A percentile compares a stretch with the other conserved stretches of the same genome.
Evolutionary conservation across 2,888 invertebrate species (phyloP).

Genomic region (Carabus problematicus): DNA sequence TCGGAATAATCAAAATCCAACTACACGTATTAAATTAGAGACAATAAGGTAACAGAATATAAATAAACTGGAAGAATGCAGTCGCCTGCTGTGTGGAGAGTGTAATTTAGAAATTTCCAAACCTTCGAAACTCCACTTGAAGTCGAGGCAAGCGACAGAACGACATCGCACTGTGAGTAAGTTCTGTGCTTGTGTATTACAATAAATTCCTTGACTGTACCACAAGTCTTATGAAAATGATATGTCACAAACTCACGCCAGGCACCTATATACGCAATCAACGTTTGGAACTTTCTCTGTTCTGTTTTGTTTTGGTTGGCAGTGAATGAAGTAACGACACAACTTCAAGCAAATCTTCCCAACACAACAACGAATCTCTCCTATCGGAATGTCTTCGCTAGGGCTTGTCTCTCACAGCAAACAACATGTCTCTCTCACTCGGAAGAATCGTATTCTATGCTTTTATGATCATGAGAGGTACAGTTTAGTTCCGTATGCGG

Average conservation of each 20-base stretch:
- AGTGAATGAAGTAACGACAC: conserved; percentile 15
- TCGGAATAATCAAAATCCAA: too few species aligned
- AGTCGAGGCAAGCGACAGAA: too few species aligned
- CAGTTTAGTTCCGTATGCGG: too few species aligned
- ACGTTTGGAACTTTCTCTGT: conserved; percentile 19
- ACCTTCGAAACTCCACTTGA: too few species aligned
- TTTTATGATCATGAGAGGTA: too few species aligned
- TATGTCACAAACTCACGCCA: conserved; percentile 5
- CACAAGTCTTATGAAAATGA: conserved; percentile 17
- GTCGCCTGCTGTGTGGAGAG: too few species aligned
- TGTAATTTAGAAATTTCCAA: too few species aligned
- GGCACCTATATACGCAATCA: conserved; percentile 11
- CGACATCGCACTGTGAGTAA: not conserved
- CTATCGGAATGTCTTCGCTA: not conserved
- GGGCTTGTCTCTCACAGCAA: not conserved
- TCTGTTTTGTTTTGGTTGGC: not conserved
- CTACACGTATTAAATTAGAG: too few species aligned
- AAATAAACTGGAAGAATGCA: too few species aligned
- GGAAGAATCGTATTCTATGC: too few species aligned
- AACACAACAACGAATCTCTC: not conserved
- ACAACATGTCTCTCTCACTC: too few species aligned
- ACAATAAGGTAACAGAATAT: too few species aligned
- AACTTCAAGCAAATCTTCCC: conserved; percentile 11
- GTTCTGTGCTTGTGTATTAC: conserved; percentile 4
- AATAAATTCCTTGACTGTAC: conserved; percentile 19